phyloP scores from a whole-genome alignment of 2,797 vertebrate genomes.

The Austrolebias charrua region DNA sequence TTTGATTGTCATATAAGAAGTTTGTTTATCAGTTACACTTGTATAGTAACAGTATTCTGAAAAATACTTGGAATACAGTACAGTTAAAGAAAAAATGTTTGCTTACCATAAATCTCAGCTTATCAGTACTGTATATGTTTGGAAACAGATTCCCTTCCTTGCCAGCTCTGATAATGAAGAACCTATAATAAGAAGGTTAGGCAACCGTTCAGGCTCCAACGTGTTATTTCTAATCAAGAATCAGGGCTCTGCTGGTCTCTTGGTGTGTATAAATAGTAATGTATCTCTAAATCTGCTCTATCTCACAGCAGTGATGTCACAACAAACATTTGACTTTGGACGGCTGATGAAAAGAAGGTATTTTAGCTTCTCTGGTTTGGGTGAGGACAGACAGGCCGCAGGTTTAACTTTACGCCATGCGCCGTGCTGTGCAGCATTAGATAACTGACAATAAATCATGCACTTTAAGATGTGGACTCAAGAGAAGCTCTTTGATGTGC shows the following conservation, averaged over 20 bases:
- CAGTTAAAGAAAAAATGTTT: background rate
- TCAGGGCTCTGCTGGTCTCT: conserved; percentile 13
- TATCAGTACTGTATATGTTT: background rate
- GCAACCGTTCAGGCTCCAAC: background rate
- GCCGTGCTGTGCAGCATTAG: background rate
- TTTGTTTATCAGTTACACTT: no score
- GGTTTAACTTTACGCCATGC: background rate
- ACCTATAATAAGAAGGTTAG: background rate
- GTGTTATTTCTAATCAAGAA: conserved; percentile 17
- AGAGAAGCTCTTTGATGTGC: background rate
- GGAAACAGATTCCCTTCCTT: background rate
- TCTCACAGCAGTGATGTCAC: conserved; percentile 46
- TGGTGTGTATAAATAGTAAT: conserved; percentile 23
- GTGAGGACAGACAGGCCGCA: conserved; percentile 32
- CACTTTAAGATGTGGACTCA: background rate
- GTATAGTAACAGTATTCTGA: background rate
- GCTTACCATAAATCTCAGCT: background rate
- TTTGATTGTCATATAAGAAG: no score
- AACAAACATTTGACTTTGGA: conserved; percentile 34
- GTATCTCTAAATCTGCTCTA: conserved; percentile 36
- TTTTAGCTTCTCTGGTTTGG: conserved; percentile 26
- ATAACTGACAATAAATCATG: background rate
- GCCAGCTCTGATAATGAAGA: background rate
- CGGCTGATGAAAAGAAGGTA: conserved; percentile 58
- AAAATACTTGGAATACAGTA: no score